These are phyloP conservation scores for Berghia stephanieae DNA, from an alignment of 1,140 invertebrate genomes.

Conservation along the genomic window DNA sequence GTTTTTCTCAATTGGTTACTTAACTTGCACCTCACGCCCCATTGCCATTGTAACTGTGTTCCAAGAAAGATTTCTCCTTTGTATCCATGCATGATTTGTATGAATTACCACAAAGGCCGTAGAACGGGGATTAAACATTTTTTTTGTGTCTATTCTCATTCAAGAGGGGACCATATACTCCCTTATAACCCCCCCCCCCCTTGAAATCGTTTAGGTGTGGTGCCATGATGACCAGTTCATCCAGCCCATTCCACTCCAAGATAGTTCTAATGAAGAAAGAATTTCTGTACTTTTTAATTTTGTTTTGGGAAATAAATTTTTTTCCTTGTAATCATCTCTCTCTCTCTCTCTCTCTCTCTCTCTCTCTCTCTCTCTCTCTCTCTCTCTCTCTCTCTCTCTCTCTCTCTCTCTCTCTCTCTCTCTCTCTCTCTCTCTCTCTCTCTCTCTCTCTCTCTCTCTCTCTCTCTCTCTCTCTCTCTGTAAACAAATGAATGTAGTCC, in stretches of 20 bases:
- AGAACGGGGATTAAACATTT: too few relatives aligned
- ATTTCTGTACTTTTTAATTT: background rate
- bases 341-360: background rate
- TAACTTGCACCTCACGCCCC: too few relatives aligned
- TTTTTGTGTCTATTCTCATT: too few relatives aligned
- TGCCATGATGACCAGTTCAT: background rate
- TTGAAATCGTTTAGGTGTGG: too few relatives aligned
- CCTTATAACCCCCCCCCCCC: too few relatives aligned
- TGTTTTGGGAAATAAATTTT: background rate
- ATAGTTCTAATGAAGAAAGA: background rate
- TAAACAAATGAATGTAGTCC: too few relatives aligned
- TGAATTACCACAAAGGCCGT: too few relatives aligned
- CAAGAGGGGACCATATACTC: too few relatives aligned
- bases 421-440: background rate
- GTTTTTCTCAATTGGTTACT: too few relatives aligned
- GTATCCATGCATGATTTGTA: too few relatives aligned
- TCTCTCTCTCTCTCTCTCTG: background rate
- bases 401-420: background rate
- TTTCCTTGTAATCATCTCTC: background rate
- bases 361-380: slow-evolving; percentile 8
- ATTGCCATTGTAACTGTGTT: too few relatives aligned
- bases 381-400: background rate
- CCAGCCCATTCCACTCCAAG: background rate
- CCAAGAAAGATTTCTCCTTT: too few relatives aligned
- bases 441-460: background rate